Evolutionary conservation across 2,113 vertebrate genomes (phyloP).

Genomic region (Dipodomys spectabilis): DNA sequence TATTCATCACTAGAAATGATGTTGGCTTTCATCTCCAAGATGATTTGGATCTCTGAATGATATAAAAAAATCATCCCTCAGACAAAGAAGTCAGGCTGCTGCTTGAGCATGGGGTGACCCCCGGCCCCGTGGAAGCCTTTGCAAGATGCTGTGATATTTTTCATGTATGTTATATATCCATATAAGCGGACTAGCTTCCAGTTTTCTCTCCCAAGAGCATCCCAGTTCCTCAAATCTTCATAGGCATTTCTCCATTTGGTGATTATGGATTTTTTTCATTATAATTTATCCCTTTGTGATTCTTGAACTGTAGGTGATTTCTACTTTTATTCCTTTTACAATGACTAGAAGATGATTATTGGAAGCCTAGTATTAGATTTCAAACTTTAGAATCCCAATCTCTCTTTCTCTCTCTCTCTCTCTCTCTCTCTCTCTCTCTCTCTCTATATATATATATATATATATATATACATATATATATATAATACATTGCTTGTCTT

Average conservation of each 20-base stretch:
- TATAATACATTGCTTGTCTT: constrained; percentile 71
- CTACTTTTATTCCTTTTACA: not conserved
- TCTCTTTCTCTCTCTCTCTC: no score
- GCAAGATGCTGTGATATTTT: not conserved
- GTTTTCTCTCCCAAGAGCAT: not conserved
- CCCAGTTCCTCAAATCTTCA: not conserved
- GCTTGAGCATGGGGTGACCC: not conserved
- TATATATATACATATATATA: no score
- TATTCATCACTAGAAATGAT: not conserved
- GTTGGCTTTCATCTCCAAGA: not conserved
- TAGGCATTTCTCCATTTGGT: not conserved
- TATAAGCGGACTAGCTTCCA: not conserved
- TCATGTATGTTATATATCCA: not conserved
- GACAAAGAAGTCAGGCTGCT: not conserved
- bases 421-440: no score
- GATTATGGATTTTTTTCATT: not conserved
- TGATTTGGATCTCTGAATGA: not conserved
- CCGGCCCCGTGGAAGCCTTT: not conserved
- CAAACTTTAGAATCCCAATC: not conserved
- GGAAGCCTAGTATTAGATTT: not conserved
- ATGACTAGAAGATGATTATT: not conserved
- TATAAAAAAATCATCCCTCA: not conserved
- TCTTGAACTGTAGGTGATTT: not conserved
- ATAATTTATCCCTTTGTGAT: not conserved
- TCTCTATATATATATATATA: no score